Evolutionary conservation across 2,797 vertebrate species (phyloP), one percentile per base, ranked within the genome.

Genomic region (Helicolenus hilgendorfi): DNA sequence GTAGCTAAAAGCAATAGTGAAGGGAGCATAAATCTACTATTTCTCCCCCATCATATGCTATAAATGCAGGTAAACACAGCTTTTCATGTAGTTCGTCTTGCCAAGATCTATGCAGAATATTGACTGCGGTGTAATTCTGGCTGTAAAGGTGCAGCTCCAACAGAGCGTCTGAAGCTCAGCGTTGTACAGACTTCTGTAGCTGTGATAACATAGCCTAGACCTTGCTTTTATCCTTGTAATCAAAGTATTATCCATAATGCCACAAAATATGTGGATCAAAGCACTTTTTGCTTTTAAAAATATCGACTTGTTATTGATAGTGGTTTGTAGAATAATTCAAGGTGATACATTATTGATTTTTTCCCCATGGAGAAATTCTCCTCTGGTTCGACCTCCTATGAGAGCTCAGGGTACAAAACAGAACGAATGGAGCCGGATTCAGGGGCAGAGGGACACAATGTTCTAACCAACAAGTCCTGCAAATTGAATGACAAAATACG

Each of bases 161-260:
- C 59, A 78, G 56, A 67, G 59, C 1, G 13, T 26, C 73, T 20
- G 60, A 38, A 26, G 41, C 22, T 71, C 55, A 49, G 62, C 55
- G 33, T 67, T 70, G 58, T 24, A 59, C 55, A 68, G 68, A 81
- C 9, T 41, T 45, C 56, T 73, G 24, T 45, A 49, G 38, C 27
- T 15, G 59, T 63, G 53, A 62, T 13, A 73, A 72, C n/a, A 29
- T 64, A 60, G 31, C 41, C 78, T 22, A 26, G 77, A 77, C 22
- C 69, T 88, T 72, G 62, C 71, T 85, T 84, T 87, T 65, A 87
- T 85, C 77, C 77, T 4, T n/a, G 38, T 33, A 60, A 87, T 89
- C 77, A 81, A 81, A 86, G 70, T 81, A 18, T 77, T 82, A 79
- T 56, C 63, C 74, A 77, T 63, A 64, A 68, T 14, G 14, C 10